Conservation (phyloP, 2,113 vertebrate species). For the Syngnathus floridae region DNA sequence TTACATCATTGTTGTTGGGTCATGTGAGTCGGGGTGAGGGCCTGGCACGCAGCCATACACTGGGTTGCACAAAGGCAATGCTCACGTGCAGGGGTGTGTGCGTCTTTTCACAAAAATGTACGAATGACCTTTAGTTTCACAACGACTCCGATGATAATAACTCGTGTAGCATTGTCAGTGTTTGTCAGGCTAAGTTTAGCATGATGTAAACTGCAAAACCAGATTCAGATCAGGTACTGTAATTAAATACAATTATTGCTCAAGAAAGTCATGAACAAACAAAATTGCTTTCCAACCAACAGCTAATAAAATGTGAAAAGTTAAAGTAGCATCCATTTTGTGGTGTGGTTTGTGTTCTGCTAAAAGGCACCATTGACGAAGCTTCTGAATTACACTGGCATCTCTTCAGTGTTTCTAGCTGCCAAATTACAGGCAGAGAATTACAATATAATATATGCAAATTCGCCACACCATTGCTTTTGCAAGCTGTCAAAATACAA, state of each 20-base stretch:
- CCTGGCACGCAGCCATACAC: slow-evolving; percentile 46
- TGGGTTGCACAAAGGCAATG: slow-evolving; percentile 55
- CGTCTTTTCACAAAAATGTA: slow-evolving; percentile 38
- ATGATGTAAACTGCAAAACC: background rate
- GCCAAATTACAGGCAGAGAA: too few species aligned
- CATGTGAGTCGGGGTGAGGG: slow-evolving; percentile 40
- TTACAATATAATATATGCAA: too few species aligned
- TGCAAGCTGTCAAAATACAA: too few species aligned
- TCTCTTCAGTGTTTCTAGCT: background rate
- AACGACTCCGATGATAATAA: slow-evolving; percentile 19
- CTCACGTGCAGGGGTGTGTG: slow-evolving; percentile 35
- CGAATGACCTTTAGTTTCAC: slow-evolving; percentile 5
- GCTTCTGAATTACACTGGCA: background rate
- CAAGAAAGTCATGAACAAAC: background rate
- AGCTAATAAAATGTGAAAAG: background rate
- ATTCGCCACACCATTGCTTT: too few species aligned
- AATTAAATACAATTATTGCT: background rate
- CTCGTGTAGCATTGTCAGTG: background rate
- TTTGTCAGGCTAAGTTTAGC: slow-evolving; percentile 26
- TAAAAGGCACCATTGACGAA: background rate
- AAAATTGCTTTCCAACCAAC: background rate
- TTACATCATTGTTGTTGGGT: slow-evolving; percentile 43
- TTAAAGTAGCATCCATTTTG: background rate
- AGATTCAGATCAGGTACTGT: background rate
- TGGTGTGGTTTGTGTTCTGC: background rate